Percentiles rank a stretch among this genome's conserved stretches.
These are phyloP conservation scores for Trachymyrmex cornetzi DNA, from an alignment of 1,140 invertebrate species.

Conservation along the genomic window DNA sequence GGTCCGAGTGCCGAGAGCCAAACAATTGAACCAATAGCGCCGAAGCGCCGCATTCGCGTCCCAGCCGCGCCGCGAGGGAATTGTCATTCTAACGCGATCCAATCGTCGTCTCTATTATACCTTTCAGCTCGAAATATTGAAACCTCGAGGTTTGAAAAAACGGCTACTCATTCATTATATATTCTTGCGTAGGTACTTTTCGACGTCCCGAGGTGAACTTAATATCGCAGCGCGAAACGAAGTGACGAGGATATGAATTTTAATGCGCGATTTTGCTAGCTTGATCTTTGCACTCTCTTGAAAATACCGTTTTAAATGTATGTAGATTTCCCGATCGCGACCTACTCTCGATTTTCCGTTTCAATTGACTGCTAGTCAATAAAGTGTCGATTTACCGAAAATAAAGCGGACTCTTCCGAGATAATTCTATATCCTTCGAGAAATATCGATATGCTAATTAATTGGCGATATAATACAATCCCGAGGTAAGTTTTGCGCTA, in stretches of 20 bases:
- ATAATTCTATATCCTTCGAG: conserved; percentile 10
- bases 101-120: conserved; percentile 34
- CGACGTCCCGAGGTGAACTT: neutral
- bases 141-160: neutral
- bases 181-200: neutral
- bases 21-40: conserved; percentile 31
- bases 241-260: neutral
- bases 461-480: conserved; percentile 12
- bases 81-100: conserved; percentile 28
- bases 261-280: neutral
- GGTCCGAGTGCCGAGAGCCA: conserved; percentile 40
- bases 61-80: neutral
- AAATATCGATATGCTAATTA: conserved; percentile 22
- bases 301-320: neutral
- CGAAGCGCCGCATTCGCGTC: neutral
- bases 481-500: neutral
- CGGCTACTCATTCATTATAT: neutral
- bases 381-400: conserved; percentile 40
- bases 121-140: conserved; percentile 16
- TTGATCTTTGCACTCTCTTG: neutral
- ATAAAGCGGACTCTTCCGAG: neutral
- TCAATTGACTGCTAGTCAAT: conserved; percentile 45
- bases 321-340: neutral
- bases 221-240: neutral
- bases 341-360: conserved; percentile 29